Evolutionary conservation across 2,113 vertebrate species (phyloP).

Genomic region (Plectropomus leopardus): DNA sequence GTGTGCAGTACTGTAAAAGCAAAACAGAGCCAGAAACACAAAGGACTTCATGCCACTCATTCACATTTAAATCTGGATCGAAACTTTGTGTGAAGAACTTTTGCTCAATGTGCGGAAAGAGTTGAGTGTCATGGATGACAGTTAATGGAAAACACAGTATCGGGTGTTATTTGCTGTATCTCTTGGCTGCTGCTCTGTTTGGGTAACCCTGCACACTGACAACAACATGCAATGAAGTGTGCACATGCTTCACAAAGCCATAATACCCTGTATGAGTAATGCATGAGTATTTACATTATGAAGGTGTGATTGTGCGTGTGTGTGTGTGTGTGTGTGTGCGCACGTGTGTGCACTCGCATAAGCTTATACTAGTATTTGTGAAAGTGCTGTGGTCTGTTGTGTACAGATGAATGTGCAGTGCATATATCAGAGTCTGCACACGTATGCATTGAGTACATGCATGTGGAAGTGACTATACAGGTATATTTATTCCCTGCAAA

Average conservation of each 20-base stretch:
- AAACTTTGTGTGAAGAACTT: slow-evolving; percentile 14
- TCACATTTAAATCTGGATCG: slow-evolving; percentile 6
- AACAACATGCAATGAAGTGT: slow-evolving; percentile 22
- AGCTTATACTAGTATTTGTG: neutral
- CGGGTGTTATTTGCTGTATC: slow-evolving; percentile 53
- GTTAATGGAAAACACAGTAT: slow-evolving; percentile 68
- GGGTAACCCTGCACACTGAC: slow-evolving; percentile 62
- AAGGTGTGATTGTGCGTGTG: neutral
- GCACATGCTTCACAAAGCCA: slow-evolving; percentile 16
- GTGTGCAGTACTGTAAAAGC: neutral
- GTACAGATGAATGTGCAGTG: neutral
- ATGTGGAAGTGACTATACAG: neutral
- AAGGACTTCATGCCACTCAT: neutral
- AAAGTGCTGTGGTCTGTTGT: neutral
- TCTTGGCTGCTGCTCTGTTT: slow-evolving; percentile 73
- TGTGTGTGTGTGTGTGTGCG: neutral
- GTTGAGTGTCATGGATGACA: slow-evolving; percentile 53
- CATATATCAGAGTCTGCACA: neutral
- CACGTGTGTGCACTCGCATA: neutral
- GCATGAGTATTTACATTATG: slow-evolving; percentile 3
- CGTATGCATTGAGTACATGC: neutral
- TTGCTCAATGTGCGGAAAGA: slow-evolving; percentile 33
- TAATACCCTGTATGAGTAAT: neutral
- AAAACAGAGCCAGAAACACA: neutral
- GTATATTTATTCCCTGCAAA: slow-evolving; percentile 18